Base-by-base conservation (phyloP, 2,113 vertebrate species). In the Platysternon megacephalum region DNA sequence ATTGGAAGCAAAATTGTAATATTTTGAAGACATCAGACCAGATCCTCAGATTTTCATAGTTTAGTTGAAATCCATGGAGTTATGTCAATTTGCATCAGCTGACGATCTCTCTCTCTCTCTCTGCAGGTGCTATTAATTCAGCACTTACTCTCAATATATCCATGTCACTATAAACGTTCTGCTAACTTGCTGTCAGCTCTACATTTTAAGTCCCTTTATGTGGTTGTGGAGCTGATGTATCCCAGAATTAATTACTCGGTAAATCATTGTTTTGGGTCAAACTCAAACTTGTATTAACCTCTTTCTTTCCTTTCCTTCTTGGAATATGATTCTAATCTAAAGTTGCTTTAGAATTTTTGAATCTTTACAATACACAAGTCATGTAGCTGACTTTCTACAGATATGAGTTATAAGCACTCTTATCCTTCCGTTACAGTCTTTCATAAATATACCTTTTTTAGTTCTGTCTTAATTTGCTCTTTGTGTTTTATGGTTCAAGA, bases 91-190 rank as follows among this genome's bases (percentile, higher is more conserved):
- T 22, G 88, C 91, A 72, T 82, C 19, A 91, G 5, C 72, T 86
- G 82, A 61, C 86, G 51, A 12, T 32, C 74, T 88, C 14, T 19
- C 76, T 35, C 3, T 11, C 56, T 29, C 56, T 58, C 56, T 58
- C 58, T 61, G 4, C 29, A 61, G 58, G 42, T 0, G 2, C 8
- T 58, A 46, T 0, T 28, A 3, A 2, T 78, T 53, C 16, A 46
- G 28, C 4, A 51, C 32, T 68, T 86, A 91, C 56, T 4, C 11
- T 46, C 5, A 86, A 21, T 2, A 8, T 52, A 6, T 61, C 8
- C 76, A 39, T 81, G 22, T 72, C 81, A 81, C 9, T 74, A 7
- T 56, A 39, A 48, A 26, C 5, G 7, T 84, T 90, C 51, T 85
- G 21, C 44, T 68, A 87, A 58, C 1, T 19, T 29, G 8, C 94